These are phyloP conservation scores for Cryptoblepharus egeriae DNA, from an alignment of 2,797 vertebrate genomes.

Conservation along the genomic window DNA sequence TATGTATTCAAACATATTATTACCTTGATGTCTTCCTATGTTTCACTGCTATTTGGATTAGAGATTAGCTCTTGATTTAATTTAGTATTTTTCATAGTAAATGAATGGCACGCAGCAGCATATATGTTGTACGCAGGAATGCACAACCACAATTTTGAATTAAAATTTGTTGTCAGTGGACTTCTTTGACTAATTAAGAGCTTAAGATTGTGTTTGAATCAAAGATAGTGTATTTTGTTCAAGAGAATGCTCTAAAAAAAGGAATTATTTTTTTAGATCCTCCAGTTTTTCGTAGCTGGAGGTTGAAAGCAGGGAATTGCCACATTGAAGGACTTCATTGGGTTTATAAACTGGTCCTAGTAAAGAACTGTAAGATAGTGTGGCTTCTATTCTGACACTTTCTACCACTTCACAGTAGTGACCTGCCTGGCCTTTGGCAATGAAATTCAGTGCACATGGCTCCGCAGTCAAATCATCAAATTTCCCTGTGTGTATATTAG, in stretches of 20 bases:
- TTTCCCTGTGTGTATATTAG: slow-evolving; percentile 95
- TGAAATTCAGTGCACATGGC: slow-evolving; percentile 88
- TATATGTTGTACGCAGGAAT: slow-evolving; percentile 2
- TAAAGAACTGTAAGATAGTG: slow-evolving; percentile 64
- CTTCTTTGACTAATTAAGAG: slow-evolving; percentile 47
- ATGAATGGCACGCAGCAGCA: slow-evolving; percentile 59
- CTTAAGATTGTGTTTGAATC: slow-evolving; percentile 57
- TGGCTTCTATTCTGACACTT: slow-evolving; percentile 86
- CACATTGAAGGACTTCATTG: slow-evolving; percentile 8
- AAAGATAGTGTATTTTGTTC: background rate
- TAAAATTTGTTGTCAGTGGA: slow-evolving; percentile 60
- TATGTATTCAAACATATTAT: slow-evolving; percentile 69
- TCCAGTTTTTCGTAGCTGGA: background rate
- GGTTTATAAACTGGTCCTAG: slow-evolving; percentile 50
- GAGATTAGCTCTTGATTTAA: slow-evolving; percentile 65
- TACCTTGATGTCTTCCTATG: slow-evolving; percentile 60
- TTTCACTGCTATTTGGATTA: slow-evolving; percentile 66
- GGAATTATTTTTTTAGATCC: too few species aligned
- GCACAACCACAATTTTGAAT: slow-evolving; percentile 57
- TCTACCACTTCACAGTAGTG: slow-evolving; percentile 77
- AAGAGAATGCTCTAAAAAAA: too few species aligned
- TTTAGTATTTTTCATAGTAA: slow-evolving; percentile 51
- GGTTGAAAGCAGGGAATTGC: slow-evolving; percentile 32
- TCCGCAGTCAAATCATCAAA: slow-evolving; percentile 87
- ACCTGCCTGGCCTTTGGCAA: slow-evolving; percentile 88